These are phyloP conservation scores for Casuarius casuarius DNA, from an alignment of 2,113 vertebrate species.

Conservation along the genomic window DNA sequence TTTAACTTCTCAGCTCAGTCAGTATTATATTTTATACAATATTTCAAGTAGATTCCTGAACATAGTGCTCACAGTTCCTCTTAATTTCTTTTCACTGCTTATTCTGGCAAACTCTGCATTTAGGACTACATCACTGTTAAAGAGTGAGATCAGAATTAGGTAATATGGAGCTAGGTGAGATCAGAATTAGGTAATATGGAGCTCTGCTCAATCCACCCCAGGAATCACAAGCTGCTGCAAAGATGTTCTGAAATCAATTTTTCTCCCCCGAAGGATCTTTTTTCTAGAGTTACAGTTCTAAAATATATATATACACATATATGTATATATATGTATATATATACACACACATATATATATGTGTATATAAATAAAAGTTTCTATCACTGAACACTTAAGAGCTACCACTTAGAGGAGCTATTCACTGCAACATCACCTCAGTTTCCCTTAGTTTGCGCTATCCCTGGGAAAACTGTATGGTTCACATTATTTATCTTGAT, in stretches of 20 bases:
- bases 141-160: conserved; percentile 22
- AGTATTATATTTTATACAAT: background rate
- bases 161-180: background rate
- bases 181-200: conserved; percentile 6
- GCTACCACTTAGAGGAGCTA: no score
- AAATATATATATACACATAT: background rate
- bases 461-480: no score
- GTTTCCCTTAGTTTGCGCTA: no score
- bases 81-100: background rate
- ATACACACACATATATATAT: no score
- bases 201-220: background rate
- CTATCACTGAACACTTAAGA: no score
- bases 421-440: no score
- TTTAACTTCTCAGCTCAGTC: background rate
- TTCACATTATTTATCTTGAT: no score
- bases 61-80: background rate
- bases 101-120: background rate
- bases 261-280: background rate
- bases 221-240: background rate
- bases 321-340: no score
- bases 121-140: background rate
- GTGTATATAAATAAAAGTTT: no score
- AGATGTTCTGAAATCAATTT: background rate
- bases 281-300: background rate
- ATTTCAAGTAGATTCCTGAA: background rate